Evolutionary conservation across 2,113 vertebrate species (phyloP), one percentile per base, ranked within the genome.

Genomic region (Poeciliopsis occidentalis): DNA sequence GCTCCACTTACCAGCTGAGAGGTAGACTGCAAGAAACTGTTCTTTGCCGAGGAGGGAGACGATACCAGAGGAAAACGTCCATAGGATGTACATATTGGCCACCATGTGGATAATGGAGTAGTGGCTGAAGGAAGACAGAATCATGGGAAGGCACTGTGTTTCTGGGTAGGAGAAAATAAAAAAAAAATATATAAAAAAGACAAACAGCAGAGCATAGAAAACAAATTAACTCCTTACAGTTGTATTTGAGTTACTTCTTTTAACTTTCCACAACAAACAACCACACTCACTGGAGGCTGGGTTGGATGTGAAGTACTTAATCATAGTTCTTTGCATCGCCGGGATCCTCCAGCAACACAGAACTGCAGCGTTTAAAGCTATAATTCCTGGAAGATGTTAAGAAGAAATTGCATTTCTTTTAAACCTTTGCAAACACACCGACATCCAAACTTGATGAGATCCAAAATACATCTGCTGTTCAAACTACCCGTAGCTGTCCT

Each of bases 61-160:
- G 12, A 97, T 93, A 85, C 96, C 97, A 78, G 97, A 96, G 71
- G 97, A 98, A 86, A 99, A 98, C 67, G 95, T 98, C 98, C 97
- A 99, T 41, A 99, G 85, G 60, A 98, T 97, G 61, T 97, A 99
- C 97, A 99, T 99, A 88, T 99, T 99, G 71, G 96, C 95, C 54
- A 94, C 92, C 97, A 99, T 95, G 94, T 99, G 98, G 80, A 98
- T 92, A 0, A 97, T 84, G 69, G 98, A 99, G 92, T 96, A 98
- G 82, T 99, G 98, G 85, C 97, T 99, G 88, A 99, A 99, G 0
- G 95, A 94, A 15, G 98, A 99, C 31, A 99, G 95, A 78, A 97
- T 47, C 98, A 99, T 98, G n/a, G 98, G 97, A 86, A 95, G 94
- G 87, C 96, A 99, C 31, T 95, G 87, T 27, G 94, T 93, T 89